A percentile compares a stretch with the other conserved stretches of the same genome.
Conservation (phyloP, 2,888 invertebrate species). For the Liopterus haemorrhoidalis region DNA sequence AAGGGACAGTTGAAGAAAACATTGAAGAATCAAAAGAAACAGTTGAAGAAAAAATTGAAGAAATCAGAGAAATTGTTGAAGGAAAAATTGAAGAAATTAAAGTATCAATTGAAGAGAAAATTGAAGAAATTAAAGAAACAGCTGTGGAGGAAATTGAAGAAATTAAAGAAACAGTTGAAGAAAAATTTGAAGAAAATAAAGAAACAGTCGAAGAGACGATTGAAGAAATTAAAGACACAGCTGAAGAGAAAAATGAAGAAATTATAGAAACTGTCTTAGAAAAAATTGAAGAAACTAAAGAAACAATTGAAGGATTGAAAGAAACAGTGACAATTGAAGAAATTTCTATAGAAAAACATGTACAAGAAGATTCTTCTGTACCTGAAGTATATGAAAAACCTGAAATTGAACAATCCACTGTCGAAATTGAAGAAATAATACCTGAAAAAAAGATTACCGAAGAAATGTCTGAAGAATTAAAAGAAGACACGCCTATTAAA, state of each 20-base stretch:
- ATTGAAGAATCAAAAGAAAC: constrained; percentile 4
- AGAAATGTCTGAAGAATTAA: not conserved
- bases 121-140: constrained; percentile 9
- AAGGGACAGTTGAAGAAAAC: constrained; percentile 3
- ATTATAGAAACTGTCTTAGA: not conserved
- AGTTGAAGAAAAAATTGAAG: constrained; percentile 1
- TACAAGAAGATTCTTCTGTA: not conserved
- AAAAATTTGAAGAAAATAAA: constrained; percentile 11
- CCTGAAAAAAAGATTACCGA: not conserved
- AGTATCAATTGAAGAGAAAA: constrained; percentile 8
- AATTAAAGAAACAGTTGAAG: constrained; percentile 2
- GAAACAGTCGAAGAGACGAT: constrained; percentile 5
- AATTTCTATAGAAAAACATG: not conserved
- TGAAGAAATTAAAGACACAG: constrained; percentile 13
- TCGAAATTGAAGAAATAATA: not conserved
- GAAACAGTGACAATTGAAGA: not conserved
- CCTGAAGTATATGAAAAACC: not conserved
- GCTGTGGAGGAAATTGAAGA: constrained; percentile 4
- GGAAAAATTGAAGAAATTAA: constrained; percentile 6
- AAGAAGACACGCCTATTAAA: not conserved
- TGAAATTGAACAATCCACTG: not conserved
- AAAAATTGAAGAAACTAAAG: constrained; percentile 15
- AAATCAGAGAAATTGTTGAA: constrained; percentile 1
- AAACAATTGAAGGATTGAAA: constrained; percentile 6
- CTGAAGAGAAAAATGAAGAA: constrained; percentile 10